Percentiles rank a stretch among this genome's conserved stretches.
Conservation (phyloP, 2,113 vertebrate species). For the Struthidea cinerea region DNA sequence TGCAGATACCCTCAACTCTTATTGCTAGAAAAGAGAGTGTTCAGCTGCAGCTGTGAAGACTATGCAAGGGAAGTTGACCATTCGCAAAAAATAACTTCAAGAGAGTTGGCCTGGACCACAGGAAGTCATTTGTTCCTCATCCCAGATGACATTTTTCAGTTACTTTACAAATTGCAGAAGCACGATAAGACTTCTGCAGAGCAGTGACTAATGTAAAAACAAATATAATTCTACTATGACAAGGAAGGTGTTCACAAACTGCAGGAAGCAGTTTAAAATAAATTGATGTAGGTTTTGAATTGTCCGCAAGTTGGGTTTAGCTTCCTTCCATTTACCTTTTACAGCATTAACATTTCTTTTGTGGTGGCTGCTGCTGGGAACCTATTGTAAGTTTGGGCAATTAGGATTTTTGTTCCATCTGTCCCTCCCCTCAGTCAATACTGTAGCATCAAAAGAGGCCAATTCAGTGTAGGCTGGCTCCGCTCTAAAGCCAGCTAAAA, state of each 20-base stretch:
- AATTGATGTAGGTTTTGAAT: slow-evolving; percentile 54
- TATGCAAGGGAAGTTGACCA: background rate
- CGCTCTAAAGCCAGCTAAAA: slow-evolving; percentile 68
- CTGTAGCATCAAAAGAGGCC: slow-evolving; percentile 76
- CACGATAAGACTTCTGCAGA: slow-evolving; percentile 18
- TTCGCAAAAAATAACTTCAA: slow-evolving; percentile 26
- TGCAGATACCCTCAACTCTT: background rate
- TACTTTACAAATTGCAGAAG: slow-evolving; percentile 46
- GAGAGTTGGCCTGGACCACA: background rate
- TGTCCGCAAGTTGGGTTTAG: slow-evolving; percentile 66
- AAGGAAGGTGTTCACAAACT: slow-evolving; percentile 50
- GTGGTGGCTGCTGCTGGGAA: slow-evolving; percentile 71
- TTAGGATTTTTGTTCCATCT: slow-evolving; percentile 75
- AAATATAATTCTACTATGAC: slow-evolving; percentile 54
- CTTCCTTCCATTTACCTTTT: slow-evolving; percentile 74
- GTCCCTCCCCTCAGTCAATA: slow-evolving; percentile 70
- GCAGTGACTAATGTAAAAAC: slow-evolving; percentile 45
- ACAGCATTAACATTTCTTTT: slow-evolving; percentile 78
- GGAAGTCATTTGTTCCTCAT: slow-evolving; percentile 11
- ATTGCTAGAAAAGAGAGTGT: background rate
- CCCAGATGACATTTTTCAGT: background rate
- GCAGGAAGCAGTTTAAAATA: slow-evolving; percentile 61
- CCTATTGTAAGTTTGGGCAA: slow-evolving; percentile 78
- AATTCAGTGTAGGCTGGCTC: slow-evolving; percentile 60
- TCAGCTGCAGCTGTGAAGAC: slow-evolving; percentile 15